Percentiles rank a stretch among this genome's conserved stretches.
Evolutionary conservation across 2,113 vertebrate genomes (phyloP).

Genomic region (Gracilinanus agilis): DNA sequence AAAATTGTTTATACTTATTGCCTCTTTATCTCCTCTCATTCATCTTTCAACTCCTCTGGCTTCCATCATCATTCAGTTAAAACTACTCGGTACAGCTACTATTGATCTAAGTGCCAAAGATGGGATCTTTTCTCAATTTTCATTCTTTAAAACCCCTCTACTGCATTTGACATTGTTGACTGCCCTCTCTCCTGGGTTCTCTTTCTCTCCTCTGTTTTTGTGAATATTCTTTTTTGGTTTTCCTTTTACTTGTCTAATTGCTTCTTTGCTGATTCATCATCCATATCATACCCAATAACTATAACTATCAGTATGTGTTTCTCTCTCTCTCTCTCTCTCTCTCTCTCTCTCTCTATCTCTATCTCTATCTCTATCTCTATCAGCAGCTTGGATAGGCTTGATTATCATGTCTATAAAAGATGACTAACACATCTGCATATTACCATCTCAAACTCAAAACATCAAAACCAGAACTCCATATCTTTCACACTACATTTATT

Average conservation of each 20-base stretch:
- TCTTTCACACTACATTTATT: background rate
- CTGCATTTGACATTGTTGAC: background rate
- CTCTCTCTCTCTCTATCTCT: background rate
- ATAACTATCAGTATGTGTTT: background rate
- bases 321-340: background rate
- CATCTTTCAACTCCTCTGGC: too few species aligned
- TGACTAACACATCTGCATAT: background rate
- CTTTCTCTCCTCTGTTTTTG: background rate
- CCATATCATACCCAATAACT: background rate
- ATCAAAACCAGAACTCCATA: background rate
- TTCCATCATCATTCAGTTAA: background rate
- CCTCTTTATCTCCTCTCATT: background rate
- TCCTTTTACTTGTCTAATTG: background rate
- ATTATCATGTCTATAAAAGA: background rate
- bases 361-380: background rate
- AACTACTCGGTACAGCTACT: background rate
- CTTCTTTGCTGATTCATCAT: background rate
- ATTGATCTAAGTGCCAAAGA: too few species aligned
- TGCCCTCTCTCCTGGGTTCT: background rate
- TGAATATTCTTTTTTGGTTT: background rate
- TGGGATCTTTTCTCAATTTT: background rate
- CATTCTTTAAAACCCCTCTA: background rate
- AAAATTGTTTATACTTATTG: background rate
- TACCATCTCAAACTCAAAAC: background rate
- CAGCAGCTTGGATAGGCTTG: background rate